These are phyloP conservation scores for Myiozetetes cayanensis DNA, from an alignment of 2,113 vertebrate genomes.

Conservation along the genomic window DNA sequence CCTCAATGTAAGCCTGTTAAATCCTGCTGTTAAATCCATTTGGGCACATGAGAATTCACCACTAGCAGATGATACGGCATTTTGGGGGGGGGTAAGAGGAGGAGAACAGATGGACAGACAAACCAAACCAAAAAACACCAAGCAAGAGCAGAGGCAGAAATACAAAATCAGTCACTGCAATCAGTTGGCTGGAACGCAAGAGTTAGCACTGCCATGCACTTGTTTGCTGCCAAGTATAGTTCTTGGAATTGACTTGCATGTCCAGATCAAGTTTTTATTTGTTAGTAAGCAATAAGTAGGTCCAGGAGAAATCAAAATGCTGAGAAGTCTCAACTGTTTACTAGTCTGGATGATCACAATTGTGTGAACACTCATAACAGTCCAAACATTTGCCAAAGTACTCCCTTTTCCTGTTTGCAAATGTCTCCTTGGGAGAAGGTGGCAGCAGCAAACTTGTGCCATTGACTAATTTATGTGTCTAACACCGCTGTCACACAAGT, in stretches of 20 bases:
- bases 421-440: not conserved
- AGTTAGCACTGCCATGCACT: not conserved
- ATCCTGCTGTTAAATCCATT: not conserved
- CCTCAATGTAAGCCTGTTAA: not conserved
- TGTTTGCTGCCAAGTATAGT: not conserved
- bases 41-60: fast-evolving
- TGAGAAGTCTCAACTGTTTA: not conserved
- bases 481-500: not conserved
- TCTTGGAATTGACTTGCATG: not conserved
- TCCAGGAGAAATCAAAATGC: not conserved
- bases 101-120: not conserved
- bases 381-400: not conserved
- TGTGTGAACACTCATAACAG: fast-evolving
- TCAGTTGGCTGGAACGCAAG: not conserved
- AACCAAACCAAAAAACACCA: not conserved
- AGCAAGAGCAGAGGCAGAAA: not conserved
- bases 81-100: not conserved
- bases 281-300: not conserved
- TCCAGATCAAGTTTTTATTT: not conserved
- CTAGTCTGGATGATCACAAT: not conserved
- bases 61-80: not conserved
- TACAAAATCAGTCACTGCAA: not conserved
- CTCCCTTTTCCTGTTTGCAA: not conserved
- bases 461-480: not conserved
- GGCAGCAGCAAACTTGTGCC: not conserved